phyloP scores from a whole-genome alignment of 2,113 vertebrate genomes.

The Amazona guildingii region DNA sequence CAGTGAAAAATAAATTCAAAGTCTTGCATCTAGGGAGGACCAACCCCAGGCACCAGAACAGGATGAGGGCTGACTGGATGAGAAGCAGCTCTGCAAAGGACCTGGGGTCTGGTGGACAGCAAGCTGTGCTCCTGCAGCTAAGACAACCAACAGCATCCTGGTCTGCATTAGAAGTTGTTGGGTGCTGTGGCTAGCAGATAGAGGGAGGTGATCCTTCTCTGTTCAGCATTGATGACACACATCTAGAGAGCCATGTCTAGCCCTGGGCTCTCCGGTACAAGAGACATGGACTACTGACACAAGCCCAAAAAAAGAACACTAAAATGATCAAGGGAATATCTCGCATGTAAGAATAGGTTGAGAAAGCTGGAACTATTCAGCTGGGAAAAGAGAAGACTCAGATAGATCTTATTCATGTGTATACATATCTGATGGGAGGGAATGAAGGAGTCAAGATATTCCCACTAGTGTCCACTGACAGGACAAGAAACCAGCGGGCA shows the following conservation, averaged over 20 bases:
- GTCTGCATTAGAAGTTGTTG: background rate
- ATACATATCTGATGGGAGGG: background rate
- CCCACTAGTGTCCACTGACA: background rate
- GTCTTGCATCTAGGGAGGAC: background rate
- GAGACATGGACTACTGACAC: background rate
- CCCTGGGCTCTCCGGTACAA: background rate
- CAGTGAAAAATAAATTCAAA: background rate
- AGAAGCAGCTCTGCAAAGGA: background rate
- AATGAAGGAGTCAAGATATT: background rate
- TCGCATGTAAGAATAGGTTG: background rate
- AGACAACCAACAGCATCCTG: background rate
- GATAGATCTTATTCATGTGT: background rate
- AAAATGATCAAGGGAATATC: background rate
- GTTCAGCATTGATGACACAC: background rate
- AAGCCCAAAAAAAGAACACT: background rate
- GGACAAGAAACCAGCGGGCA: background rate
- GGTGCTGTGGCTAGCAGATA: background rate
- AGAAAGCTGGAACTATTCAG: background rate
- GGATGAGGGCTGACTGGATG: background rate
- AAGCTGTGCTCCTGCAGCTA: background rate
- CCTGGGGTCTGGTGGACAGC: background rate
- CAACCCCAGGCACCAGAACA: background rate
- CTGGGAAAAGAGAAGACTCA: background rate
- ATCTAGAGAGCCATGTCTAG: background rate
- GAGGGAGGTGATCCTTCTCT: background rate